Conservation (phyloP, 2,113 vertebrate species). For the Ptilonorhynchus violaceus region DNA sequence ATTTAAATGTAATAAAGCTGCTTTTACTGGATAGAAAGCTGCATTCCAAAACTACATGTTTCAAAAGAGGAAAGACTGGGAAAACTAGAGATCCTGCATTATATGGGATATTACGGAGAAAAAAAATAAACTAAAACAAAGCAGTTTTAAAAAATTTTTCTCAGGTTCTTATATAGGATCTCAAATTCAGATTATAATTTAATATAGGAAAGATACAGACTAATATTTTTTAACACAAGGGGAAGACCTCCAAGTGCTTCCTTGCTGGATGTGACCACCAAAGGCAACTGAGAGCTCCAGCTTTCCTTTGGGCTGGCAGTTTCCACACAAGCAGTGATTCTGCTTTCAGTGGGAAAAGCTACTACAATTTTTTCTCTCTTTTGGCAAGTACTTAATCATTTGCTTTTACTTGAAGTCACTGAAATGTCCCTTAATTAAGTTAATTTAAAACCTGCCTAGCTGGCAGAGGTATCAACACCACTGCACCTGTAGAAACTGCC, state of each 20-base stretch:
- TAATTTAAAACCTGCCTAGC: neutral
- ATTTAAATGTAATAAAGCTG: neutral
- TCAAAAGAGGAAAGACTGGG: neutral
- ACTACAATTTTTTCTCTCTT: neutral
- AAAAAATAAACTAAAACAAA: neutral
- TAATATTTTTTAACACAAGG: neutral
- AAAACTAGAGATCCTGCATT: neutral
- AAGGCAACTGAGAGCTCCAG: neutral
- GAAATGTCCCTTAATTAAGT: neutral
- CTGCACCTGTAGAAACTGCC: neutral
- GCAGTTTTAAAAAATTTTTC: fast-evolving
- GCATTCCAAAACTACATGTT: neutral
- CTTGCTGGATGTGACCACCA: neutral
- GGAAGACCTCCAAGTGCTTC: neutral
- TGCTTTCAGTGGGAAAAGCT: neutral
- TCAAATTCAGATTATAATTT: neutral
- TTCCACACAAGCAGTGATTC: neutral
- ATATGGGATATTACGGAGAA: fast-evolving
- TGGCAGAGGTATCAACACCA: neutral
- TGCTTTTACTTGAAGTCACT: neutral
- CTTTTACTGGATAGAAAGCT: neutral
- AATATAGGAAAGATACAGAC: neutral
- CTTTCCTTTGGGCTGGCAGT: neutral
- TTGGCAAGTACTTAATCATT: neutral
- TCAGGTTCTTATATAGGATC: neutral